A percentile compares a stretch with the other conserved stretches of the same genome.
Conservation (phyloP, 2,113 vertebrate genomes). For the Corythaeola cristata region DNA sequence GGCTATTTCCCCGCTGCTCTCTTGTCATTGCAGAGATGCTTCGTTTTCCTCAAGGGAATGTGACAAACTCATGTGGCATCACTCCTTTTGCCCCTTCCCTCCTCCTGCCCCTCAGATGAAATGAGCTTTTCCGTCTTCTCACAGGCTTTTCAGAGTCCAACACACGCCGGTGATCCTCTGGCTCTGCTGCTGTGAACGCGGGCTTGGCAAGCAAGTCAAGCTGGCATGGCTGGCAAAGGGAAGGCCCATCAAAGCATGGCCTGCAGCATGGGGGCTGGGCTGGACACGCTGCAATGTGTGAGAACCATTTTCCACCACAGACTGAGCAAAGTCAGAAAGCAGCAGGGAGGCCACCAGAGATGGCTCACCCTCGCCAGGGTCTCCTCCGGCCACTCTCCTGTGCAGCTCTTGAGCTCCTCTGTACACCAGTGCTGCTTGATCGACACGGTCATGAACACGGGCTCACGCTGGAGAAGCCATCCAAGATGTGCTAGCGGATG, state of each 20-base stretch:
- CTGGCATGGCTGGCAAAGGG: not conserved
- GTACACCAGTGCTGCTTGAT: not conserved
- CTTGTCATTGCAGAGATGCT: not conserved
- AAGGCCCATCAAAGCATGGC: not conserved
- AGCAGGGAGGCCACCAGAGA: not conserved
- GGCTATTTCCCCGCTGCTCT: not conserved
- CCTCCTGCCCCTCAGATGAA: not conserved
- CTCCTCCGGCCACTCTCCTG: accelerated
- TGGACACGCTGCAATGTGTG: not conserved
- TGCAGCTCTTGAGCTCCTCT: accelerated
- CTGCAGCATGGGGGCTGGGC: not conserved
- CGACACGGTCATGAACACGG: not conserved
- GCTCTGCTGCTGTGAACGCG: not conserved
- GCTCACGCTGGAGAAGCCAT: not conserved
- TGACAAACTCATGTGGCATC: not conserved
- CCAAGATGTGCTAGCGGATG: not conserved
- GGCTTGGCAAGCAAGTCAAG: not conserved
- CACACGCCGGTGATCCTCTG: not conserved
- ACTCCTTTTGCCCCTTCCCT: not conserved
- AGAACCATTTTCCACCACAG: not conserved
- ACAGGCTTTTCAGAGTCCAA: not conserved
- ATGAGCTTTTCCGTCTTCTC: not conserved
- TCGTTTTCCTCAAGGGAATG: not conserved
- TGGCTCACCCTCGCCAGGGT: not conserved
- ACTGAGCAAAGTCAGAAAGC: not conserved